A percentile compares a stretch with the other conserved stretches of the same genome.
These are phyloP conservation scores for Platycheirus albimanus DNA, from an alignment of 2,888 invertebrate genomes.

Conservation along the genomic window DNA sequence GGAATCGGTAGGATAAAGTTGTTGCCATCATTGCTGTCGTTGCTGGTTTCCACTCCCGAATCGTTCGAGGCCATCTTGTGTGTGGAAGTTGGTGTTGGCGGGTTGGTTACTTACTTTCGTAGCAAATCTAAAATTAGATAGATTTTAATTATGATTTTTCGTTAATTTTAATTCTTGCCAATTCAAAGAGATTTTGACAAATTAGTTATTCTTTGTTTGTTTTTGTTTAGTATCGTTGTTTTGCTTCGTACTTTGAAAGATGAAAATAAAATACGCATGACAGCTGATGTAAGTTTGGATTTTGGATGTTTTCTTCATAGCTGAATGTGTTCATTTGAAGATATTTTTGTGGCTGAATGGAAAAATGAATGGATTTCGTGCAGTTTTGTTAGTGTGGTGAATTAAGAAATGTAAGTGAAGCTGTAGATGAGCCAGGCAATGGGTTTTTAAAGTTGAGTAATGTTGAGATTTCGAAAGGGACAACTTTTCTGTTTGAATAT, in stretches of 20 bases:
- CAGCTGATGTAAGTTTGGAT: constrained; percentile 67
- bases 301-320: constrained; percentile 11
- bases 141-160: not conserved
- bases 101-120: constrained; percentile 7
- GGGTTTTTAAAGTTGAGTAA: no score
- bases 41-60: constrained; percentile 89
- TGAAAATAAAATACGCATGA: constrained; percentile 72
- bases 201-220: constrained; percentile 63
- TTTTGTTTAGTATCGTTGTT: constrained; percentile 69
- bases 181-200: constrained; percentile 20
- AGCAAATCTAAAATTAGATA: not conserved
- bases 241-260: constrained; percentile 56
- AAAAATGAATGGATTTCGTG: constrained; percentile 9
- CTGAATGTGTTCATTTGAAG: constrained; percentile 34
- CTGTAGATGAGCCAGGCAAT: constrained; percentile 44
- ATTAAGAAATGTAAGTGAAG: not conserved
- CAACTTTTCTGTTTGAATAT: no score
- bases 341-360: constrained; percentile 8
- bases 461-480: no score
- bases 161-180: constrained; percentile 5
- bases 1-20: constrained; percentile 69
- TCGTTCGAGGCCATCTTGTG: constrained; percentile 82
- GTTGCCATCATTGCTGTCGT: constrained; percentile 87
- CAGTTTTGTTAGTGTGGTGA: no score
- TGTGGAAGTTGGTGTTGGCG: constrained; percentile 18